Evolutionary conservation across 2,113 vertebrate genomes (phyloP).

Genomic region (Microcebus lehilahytsara): DNA sequence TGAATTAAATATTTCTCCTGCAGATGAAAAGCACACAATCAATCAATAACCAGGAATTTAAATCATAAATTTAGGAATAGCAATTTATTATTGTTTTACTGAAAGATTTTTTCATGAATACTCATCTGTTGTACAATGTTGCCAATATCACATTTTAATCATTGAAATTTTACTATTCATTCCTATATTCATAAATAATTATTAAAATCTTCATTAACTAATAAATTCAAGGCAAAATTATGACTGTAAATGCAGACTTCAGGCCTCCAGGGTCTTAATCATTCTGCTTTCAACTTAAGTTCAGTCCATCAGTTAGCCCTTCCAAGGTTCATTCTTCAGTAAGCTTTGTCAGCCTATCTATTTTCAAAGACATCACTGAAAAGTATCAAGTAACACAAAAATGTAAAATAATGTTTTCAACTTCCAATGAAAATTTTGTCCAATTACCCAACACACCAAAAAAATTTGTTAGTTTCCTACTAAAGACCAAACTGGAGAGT

Average conservation of each 20-base stretch:
- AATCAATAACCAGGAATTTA: neutral
- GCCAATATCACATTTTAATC: neutral
- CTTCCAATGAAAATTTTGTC: neutral
- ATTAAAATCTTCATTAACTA: neutral
- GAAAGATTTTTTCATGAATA: neutral
- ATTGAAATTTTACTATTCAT: neutral
- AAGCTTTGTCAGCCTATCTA: neutral
- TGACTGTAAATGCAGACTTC: neutral
- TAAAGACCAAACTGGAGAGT: neutral
- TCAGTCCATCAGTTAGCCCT: neutral
- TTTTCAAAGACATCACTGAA: constrained; percentile 19
- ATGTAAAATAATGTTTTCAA: neutral
- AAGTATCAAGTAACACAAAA: neutral
- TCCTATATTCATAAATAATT: neutral
- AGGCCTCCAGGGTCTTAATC: neutral
- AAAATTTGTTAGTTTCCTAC: neutral
- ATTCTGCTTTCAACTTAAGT: neutral
- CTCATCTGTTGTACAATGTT: neutral
- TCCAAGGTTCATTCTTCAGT: neutral
- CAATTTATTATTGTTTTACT: neutral
- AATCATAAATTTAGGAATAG: neutral
- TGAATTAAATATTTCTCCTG: constrained; percentile 36
- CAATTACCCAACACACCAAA: neutral
- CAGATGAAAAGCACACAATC: neutral
- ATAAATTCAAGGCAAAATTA: neutral